These are phyloP conservation scores for Echinops telfairi DNA, from an alignment of 2,113 vertebrate species.

Conservation along the genomic window DNA sequence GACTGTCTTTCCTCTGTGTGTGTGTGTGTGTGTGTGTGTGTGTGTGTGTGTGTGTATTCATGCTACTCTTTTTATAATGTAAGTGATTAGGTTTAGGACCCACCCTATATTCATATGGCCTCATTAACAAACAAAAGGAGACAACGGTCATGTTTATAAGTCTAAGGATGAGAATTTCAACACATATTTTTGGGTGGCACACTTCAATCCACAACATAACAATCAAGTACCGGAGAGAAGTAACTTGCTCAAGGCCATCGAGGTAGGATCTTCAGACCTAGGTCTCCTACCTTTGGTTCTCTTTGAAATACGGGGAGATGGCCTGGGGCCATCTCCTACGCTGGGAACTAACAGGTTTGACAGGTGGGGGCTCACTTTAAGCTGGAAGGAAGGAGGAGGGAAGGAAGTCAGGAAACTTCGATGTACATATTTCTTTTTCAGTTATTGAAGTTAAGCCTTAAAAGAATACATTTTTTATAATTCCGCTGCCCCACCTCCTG, in stretches of 20 bases:
- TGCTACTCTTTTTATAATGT: not conserved
- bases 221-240: not conserved
- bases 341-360: not conserved
- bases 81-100: not conserved
- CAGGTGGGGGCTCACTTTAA: not conserved
- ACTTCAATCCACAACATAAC: not conserved
- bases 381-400: not conserved
- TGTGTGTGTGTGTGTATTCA: not conserved
- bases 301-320: not conserved
- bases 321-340: not conserved
- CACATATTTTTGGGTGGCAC: not conserved
- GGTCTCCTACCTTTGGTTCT: not conserved
- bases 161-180: not conserved
- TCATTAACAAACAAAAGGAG: not conserved
- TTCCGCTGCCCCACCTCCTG: not conserved
- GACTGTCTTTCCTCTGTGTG: not conserved
- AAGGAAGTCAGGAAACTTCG: slow-evolving; percentile 1
- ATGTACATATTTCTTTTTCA: not conserved
- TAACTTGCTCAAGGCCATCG: not conserved
- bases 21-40: no score
- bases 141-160: not conserved
- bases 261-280: not conserved
- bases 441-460: slow-evolving; percentile 38
- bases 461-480: not conserved
- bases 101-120: not conserved